Evolutionary conservation across 2,797 vertebrate genomes (phyloP).

Genomic region (Emydoidea blandingii): DNA sequence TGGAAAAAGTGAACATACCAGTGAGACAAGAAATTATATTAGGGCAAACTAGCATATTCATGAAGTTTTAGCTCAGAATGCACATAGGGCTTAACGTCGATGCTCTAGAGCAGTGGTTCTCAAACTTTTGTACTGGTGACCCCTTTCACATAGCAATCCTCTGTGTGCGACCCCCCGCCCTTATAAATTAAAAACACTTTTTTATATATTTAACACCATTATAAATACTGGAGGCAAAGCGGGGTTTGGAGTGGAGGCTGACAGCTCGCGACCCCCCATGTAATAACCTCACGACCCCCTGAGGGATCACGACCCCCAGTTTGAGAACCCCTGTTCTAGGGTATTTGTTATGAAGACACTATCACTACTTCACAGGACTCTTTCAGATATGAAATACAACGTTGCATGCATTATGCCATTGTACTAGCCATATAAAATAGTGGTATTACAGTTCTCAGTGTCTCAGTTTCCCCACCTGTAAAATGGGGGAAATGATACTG

Average conservation of each 20-base stretch:
- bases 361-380: neutral
- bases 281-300: too few relatives aligned
- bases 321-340: neutral
- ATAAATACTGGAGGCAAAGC: too few relatives aligned
- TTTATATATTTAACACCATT: too few relatives aligned
- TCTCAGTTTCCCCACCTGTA: neutral
- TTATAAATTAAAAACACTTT: too few relatives aligned
- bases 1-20: neutral
- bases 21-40: neutral
- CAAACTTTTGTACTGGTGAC: too few relatives aligned
- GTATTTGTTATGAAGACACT: neutral
- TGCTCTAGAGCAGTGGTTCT: neutral
- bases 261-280: too few relatives aligned
- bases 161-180: too few relatives aligned
- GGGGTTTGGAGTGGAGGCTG: too few relatives aligned
- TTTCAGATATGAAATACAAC: neutral
- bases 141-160: too few relatives aligned
- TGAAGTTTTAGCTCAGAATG: neutral
- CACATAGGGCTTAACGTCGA: accelerated
- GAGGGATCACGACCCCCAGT: too few relatives aligned
- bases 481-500: neutral
- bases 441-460: accelerated
- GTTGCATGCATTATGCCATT: accelerated
- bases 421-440: accelerated
- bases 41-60: neutral